A percentile compares a stretch with the other conserved stretches of the same genome.
phyloP scores from a whole-genome alignment of 2,888 invertebrate species.

The Xestia sexstrigata region DNA sequence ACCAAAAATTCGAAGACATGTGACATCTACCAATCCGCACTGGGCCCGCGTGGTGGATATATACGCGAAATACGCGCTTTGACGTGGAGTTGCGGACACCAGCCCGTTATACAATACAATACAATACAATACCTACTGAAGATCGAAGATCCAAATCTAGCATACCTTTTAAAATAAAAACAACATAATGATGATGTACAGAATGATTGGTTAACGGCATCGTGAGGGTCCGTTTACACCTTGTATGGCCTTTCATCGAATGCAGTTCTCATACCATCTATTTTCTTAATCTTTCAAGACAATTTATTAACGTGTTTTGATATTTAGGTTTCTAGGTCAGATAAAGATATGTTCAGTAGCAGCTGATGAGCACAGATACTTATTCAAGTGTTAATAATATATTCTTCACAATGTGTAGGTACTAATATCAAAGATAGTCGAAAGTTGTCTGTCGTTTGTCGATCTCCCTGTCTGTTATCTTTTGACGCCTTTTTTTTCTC shows the following conservation, averaged over 20 bases:
- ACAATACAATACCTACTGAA: no score
- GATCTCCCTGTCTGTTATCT: background rate
- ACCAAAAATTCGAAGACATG: no score
- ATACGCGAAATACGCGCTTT: no score
- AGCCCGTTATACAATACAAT: no score
- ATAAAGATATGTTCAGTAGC: constrained; percentile 9
- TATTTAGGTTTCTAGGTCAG: constrained; percentile 30
- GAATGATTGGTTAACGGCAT: background rate
- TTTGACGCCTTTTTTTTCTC: no score
- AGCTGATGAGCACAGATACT: constrained; percentile 12
- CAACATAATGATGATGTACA: background rate
- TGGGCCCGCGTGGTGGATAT: no score
- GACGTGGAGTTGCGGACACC: no score
- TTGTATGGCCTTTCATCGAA: background rate
- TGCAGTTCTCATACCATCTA: background rate
- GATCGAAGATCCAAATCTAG: no score
- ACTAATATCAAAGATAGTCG: background rate
- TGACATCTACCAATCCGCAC: no score
- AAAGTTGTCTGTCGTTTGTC: background rate
- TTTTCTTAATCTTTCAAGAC: background rate
- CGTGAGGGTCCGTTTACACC: background rate
- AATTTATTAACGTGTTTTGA: background rate
- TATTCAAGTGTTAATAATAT: constrained; percentile 11
- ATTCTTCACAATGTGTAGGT: background rate
- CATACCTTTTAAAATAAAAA: no score